These are phyloP conservation scores for Chiloscyllium punctatum DNA, from an alignment of 2,797 vertebrate species.

Conservation along the genomic window DNA sequence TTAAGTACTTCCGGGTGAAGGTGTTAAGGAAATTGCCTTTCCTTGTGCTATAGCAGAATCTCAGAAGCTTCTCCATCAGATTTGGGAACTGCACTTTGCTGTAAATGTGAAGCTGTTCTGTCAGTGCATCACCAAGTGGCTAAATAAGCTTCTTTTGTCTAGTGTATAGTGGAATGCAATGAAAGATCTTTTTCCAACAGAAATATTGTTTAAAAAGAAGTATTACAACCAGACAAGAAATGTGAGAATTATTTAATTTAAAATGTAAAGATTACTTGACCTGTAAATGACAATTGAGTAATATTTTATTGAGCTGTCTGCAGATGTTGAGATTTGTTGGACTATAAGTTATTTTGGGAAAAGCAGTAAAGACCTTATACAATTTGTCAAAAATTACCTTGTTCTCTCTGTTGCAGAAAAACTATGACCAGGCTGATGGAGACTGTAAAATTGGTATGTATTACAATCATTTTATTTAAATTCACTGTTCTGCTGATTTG, in stretches of 20 bases:
- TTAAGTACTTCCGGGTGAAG: not conserved
- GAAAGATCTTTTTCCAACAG: not conserved
- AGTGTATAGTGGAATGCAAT: not conserved
- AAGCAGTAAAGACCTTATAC: not conserved
- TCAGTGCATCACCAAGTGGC: not conserved
- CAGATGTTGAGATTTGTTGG: not conserved
- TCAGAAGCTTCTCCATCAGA: no score
- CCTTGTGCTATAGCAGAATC: not conserved
- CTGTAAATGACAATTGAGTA: not conserved
- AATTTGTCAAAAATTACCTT: not conserved
- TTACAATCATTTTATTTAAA: constrained; percentile 46
- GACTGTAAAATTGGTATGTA: constrained; percentile 95
- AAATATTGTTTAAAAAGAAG: not conserved
- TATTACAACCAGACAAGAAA: not conserved
- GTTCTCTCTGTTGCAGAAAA: constrained; percentile 74
- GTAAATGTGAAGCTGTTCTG: not conserved
- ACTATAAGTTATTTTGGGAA: not conserved
- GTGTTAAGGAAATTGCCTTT: not conserved
- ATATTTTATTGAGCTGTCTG: not conserved
- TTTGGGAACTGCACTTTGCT: not conserved
- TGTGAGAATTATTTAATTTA: not conserved
- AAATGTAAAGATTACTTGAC: not conserved
- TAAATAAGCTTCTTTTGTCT: not conserved
- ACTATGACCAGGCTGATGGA: constrained; percentile 98
- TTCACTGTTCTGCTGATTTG: constrained; percentile 44